A percentile compares a stretch with the other conserved stretches of the same genome.
Conservation (phyloP, 1,140 invertebrate genomes). For the Aricia agestis region DNA sequence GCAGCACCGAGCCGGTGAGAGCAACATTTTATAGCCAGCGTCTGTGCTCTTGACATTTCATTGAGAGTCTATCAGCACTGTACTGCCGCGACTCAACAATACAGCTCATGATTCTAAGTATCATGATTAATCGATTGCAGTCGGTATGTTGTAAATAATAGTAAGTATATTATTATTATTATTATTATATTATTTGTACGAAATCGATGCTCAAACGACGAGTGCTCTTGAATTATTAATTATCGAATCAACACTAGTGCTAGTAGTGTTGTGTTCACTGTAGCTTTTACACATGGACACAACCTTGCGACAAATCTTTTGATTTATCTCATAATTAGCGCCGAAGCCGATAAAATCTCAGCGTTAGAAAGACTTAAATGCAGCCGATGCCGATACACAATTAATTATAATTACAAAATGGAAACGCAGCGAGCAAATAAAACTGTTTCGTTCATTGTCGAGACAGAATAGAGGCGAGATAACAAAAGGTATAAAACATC, state of each 20-base stretch:
- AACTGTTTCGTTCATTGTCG: conserved; percentile 12
- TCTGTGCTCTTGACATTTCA: neutral
- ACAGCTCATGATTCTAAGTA: neutral
- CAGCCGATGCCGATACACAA: no score
- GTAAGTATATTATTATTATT: no score
- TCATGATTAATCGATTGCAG: neutral
- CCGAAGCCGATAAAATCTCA: no score
- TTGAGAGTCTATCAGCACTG: neutral
- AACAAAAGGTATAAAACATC: conserved; percentile 39
- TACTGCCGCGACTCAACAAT: neutral
- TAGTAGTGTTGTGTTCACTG: neutral
- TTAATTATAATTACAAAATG: neutral
- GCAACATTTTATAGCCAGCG: neutral
- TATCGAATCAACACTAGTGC: neutral
- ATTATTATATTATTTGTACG: neutral
- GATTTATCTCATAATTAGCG: neutral
- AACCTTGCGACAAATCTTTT: neutral
- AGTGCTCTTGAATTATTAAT: no score
- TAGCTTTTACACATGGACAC: neutral
- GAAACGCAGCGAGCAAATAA: neutral
- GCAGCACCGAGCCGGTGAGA: neutral
- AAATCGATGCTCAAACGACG: no score
- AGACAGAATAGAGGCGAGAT: conserved; percentile 29
- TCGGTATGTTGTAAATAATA: neutral
- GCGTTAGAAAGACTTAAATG: no score